Evolutionary conservation across 2,113 vertebrate genomes (phyloP), one percentile per base, ranked within the genome.

Genomic region (Lutjanus erythropterus): DNA sequence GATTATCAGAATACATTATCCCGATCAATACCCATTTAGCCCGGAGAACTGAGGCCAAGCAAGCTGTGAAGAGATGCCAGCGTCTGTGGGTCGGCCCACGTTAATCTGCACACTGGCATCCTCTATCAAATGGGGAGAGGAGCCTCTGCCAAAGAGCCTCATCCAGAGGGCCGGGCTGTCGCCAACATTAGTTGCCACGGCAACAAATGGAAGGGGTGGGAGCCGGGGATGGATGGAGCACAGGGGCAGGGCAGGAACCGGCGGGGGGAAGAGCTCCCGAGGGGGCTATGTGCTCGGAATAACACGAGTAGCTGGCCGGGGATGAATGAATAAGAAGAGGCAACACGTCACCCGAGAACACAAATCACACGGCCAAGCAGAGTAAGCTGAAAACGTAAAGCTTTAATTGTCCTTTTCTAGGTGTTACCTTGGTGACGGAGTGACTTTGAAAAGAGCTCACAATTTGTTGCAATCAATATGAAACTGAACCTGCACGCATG

Each of bases 111-210:
- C 47, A 23, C 87, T 91, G 93, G 90, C 89, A 90, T 71, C 80
- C 89, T 87, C 74, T 88, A 88, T 91, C 88, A 89, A 80, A 89
- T 55, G 4, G 61, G 58, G 73, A 62, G 56, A 52, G 67, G 83
- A 77, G 72, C n/a, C n/a, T 67, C 89, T 88, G 88, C 85, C 86
- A 89, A 87, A 88, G 59, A 11, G 65, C 80, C 66, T 78, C 62
- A 27, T 80, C 84, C 81, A n/a, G 83, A 85, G 88, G 88, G 75
- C 86, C 47, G 35, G 87, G 83, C 88, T 77, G 86, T 83, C 72
- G 78, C 89, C 88, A 89, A 81, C 87, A 92, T 92, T 91, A 89
- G 89, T 94, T 56, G 15, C 74, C 86, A 91, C 94, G 85, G 88
- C 60, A 89, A 93, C 92, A 91, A 91, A 94, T 92, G 92, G 83